Evolutionary conservation across 1,140 invertebrate species (phyloP), one percentile per base, ranked within the genome.

Genomic region (Nymphalis io): DNA sequence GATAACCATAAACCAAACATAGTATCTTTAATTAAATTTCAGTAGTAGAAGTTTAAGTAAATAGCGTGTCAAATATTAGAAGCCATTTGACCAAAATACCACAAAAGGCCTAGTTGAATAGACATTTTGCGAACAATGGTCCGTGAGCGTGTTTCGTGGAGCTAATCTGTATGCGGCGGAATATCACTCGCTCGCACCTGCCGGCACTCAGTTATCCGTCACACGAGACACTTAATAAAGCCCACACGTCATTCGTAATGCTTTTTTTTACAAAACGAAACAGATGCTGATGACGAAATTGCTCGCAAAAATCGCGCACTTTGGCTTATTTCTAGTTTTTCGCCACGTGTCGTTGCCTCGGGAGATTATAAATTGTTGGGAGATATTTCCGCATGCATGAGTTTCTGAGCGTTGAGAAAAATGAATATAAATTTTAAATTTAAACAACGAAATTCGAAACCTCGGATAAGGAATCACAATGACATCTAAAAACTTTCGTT

Each of bases 171-270:
- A 63, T 67, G 64, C 60, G 39, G 51, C 61, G 23, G 48, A 66
- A 73, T 62, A 73, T 73, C 60, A 73, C 67, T 66, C 69, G 58
- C 74, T 69, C 76, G 73, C 83, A 84, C 82, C 84, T 85, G 84
- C 80, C 76, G 71, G 68, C 75, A 72, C 63, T 51, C 61, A 64
- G 68, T 70, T 77, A 87, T 89, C 81, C 78, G 77, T 87, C 82
- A 88, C 76, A 58, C 65, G 72, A 84, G 75, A 82, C 79, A 83
- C 80, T 83, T 86, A 87, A 84, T 89, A 86, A 85, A 80, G 74
- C 74, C 75, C 71, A 80, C 80, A 75, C 70, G 83, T 85, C 75
- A 79, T 74, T 77, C 75, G 65, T 79, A 75, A 79, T 73, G 70
- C 60, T 73, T 79, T 5, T 75, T 72, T 74, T 63, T 67, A 73